Conservation (phyloP, 2,888 invertebrate species). For the Sacculina carcini region DNA sequence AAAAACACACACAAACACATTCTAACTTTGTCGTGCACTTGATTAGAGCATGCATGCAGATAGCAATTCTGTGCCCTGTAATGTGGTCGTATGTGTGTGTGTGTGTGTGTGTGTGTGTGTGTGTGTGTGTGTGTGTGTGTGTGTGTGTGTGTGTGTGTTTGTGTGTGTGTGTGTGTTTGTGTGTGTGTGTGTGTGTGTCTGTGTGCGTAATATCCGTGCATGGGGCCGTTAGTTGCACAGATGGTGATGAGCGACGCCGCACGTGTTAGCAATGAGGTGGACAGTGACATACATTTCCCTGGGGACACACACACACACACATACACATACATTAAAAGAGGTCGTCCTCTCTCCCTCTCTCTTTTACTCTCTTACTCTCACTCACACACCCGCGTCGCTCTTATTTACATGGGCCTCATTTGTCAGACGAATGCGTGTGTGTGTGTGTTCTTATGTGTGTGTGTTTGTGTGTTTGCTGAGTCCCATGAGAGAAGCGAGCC, state of each 20-base stretch:
- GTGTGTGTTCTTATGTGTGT: neutral
- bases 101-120: too few relatives aligned
- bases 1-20: too few relatives aligned
- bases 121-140: too few relatives aligned
- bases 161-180: too few relatives aligned
- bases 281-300: constrained; percentile 2
- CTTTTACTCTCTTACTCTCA: too few relatives aligned
- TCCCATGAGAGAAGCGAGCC: neutral
- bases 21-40: too few relatives aligned
- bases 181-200: too few relatives aligned
- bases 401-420: neutral
- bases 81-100: too few relatives aligned
- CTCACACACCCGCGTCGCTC: neutral
- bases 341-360: neutral
- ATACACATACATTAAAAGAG: neutral
- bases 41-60: too few relatives aligned
- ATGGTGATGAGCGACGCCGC: neutral
- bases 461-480: neutral
- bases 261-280: neutral
- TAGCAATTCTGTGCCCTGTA: too few relatives aligned
- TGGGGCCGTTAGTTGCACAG: neutral
- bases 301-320: neutral
- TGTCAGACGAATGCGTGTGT: neutral
- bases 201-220: too few relatives aligned
- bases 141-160: too few relatives aligned